phyloP scores from a whole-genome alignment of 2,888 invertebrate genomes.

The Anagyrus pseudococci region DNA sequence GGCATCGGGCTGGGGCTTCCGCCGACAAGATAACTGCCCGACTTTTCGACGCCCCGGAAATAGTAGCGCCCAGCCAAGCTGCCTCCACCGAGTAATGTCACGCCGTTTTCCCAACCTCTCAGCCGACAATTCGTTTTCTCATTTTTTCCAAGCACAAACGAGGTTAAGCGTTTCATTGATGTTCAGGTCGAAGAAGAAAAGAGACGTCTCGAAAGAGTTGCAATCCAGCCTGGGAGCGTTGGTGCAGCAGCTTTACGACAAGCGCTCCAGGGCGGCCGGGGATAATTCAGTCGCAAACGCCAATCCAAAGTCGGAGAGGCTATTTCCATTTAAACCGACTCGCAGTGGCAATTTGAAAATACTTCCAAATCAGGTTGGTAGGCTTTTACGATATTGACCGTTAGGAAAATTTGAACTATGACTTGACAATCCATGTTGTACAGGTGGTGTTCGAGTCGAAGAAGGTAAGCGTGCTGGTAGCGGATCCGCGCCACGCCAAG shows the following conservation, averaged over 20 bases:
- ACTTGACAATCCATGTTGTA: background rate
- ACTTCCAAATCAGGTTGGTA: constrained; percentile 72
- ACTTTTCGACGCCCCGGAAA: no score
- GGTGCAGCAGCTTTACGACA: constrained; percentile 47
- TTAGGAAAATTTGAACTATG: no score
- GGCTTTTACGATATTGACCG: no score
- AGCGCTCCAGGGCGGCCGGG: constrained; percentile 39
- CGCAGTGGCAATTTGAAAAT: constrained; percentile 76
- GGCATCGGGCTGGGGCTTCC: no score
- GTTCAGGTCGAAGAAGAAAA: constrained; percentile 10
- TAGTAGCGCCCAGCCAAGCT: no score
- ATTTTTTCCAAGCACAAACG: no score
- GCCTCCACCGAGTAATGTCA: no score
- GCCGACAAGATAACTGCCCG: no score
- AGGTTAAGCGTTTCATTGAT: no score
- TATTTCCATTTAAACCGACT: constrained; percentile 73
- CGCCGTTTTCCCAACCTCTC: no score
- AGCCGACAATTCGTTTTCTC: no score
- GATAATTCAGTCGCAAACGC: constrained; percentile 38
- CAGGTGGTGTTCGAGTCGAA: constrained; percentile 75
- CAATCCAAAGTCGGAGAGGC: constrained; percentile 42
- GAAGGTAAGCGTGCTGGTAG: constrained; percentile 72
- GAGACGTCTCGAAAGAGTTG: constrained; percentile 2
- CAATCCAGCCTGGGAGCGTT: constrained; percentile 42
- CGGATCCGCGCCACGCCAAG: constrained; percentile 71